phyloP scores from a whole-genome alignment of 2,888 invertebrate genomes.

The Zelleria hepariella region DNA sequence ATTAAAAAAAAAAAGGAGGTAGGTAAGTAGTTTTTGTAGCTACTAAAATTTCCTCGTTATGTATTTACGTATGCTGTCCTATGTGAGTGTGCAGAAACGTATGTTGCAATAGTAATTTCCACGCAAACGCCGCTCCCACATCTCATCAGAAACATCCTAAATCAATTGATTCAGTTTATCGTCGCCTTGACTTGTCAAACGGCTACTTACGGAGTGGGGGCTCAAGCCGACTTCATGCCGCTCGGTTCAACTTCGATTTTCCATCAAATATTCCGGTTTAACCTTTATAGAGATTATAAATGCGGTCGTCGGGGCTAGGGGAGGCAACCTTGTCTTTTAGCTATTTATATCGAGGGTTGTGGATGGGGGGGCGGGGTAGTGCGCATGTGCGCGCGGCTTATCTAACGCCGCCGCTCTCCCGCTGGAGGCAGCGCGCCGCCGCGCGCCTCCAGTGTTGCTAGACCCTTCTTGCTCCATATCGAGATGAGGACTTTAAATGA shows the following conservation, averaged over 20 bases:
- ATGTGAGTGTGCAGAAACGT: neutral
- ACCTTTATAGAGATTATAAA: conserved; percentile 68
- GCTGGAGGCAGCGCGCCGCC: conserved; percentile 19
- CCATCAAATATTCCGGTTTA: conserved; percentile 61
- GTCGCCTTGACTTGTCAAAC: conserved; percentile 1
- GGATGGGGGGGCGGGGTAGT: conserved; percentile 35
- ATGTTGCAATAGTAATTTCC: neutral
- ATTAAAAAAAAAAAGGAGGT: no score
- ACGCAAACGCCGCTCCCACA: neutral
- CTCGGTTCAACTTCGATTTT: conserved; percentile 41
- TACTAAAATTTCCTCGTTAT: no score
- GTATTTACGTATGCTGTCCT: neutral
- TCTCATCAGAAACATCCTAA: neutral
- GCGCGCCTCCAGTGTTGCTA: conserved; percentile 20
- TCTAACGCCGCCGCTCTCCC: conserved; percentile 37
- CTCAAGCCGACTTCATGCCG: conserved; percentile 15
- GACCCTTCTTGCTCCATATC: conserved; percentile 18
- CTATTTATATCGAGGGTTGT: conserved; percentile 67
- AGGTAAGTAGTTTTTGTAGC: no score
- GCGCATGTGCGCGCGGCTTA: conserved; percentile 62
- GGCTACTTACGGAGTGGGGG: neutral
- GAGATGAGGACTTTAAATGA: no score
- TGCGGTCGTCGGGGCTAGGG: conserved; percentile 60
- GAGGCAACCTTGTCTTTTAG: conserved; percentile 70
- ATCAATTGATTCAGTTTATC: neutral